phyloP scores from a whole-genome alignment of 2,888 invertebrate genomes.

The Colletes collaris region DNA sequence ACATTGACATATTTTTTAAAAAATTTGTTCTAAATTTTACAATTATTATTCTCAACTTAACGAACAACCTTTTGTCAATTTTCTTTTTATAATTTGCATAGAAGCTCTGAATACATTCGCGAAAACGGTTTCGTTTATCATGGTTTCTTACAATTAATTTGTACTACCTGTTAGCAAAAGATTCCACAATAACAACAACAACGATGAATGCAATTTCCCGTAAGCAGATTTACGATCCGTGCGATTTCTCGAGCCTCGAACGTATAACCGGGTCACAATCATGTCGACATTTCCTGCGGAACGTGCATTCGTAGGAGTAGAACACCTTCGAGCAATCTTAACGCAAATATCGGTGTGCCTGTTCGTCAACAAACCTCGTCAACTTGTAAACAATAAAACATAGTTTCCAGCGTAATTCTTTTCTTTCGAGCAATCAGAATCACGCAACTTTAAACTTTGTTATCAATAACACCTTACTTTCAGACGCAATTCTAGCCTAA shows the following conservation, averaged over 20 bases:
- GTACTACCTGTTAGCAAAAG: conserved; percentile 15
- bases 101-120: no score
- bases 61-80: no score
- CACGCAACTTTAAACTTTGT: conserved; percentile 4
- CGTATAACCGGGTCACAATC: conserved; percentile 54
- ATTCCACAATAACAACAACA: conserved; percentile 44
- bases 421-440: conserved; percentile 39
- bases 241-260: conserved; percentile 53
- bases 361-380: conserved; percentile 40
- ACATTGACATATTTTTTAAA: no score
- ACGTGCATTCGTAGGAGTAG: conserved; percentile 38
- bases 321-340: conserved; percentile 36
- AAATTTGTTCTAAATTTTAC: no score
- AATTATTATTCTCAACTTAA: no score
- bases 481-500: background rate
- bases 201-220: conserved; percentile 60
- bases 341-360: conserved; percentile 36
- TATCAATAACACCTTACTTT: conserved; percentile 20
- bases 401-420: conserved; percentile 45
- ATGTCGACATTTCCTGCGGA: conserved; percentile 63
- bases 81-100: no score
- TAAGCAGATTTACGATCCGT: conserved; percentile 49
- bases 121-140: no score
- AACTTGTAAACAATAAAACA: conserved; percentile 34
- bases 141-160: no score